A percentile compares a stretch with the other conserved stretches of the same genome.
These are phyloP conservation scores for Mythimna impura DNA, from an alignment of 2,888 invertebrate species.

Conservation along the genomic window DNA sequence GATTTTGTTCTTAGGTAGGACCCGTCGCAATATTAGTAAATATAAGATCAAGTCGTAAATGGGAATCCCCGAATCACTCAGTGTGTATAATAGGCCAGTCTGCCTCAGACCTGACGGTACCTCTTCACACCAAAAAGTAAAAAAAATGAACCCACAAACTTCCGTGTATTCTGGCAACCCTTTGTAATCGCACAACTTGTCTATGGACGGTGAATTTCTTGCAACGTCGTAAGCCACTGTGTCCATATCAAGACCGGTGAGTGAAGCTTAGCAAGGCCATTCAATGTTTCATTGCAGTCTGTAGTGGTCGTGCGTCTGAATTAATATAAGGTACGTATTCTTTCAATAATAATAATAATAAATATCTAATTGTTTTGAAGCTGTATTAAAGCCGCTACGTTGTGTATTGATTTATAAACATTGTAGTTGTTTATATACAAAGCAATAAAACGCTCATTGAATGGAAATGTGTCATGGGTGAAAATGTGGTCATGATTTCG, in stretches of 20 bases:
- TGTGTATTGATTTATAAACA: not conserved
- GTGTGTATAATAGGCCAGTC: not conserved
- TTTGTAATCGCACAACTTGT: constrained; percentile 17
- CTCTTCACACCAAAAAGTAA: not conserved
- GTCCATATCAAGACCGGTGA: not conserved
- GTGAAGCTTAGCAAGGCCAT: not conserved
- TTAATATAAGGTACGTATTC: constrained; percentile 12
- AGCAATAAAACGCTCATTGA: not conserved
- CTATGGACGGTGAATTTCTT: constrained; percentile 43
- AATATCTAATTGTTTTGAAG: not conserved
- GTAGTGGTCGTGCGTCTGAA: constrained; percentile 1
- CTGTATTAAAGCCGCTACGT: not conserved
- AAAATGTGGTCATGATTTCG: not conserved
- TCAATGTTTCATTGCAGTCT: not conserved
- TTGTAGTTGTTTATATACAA: not conserved
- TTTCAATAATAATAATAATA: not conserved
- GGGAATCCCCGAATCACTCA: constrained; percentile 10
- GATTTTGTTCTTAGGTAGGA: too few species aligned
- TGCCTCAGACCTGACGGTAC: not conserved
- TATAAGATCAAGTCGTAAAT: not conserved
- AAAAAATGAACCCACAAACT: not conserved
- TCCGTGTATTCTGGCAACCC: constrained; percentile 21
- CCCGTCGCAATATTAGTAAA: not conserved
- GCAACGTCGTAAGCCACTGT: too few species aligned
- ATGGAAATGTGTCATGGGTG: not conserved